Evolutionary conservation across 1,140 invertebrate genomes (phyloP).

Genomic region (Papilio xuthus): DNA sequence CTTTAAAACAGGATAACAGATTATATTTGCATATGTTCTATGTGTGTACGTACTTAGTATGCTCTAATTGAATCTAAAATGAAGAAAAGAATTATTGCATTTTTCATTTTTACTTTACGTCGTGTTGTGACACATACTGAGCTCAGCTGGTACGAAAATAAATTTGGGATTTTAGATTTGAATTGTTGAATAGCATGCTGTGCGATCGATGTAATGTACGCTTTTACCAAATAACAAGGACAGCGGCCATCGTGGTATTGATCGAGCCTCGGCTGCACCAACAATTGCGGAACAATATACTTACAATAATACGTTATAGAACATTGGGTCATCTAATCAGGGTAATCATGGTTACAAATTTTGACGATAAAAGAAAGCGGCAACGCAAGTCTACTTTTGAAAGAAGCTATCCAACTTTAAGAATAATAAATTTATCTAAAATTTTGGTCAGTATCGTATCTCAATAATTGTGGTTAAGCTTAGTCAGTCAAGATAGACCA

Average conservation of each 20-base stretch:
- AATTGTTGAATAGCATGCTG: background rate
- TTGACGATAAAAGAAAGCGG: background rate
- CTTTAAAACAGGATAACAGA: background rate
- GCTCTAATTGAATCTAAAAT: too few relatives aligned
- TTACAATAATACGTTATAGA: background rate
- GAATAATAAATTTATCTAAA: too few relatives aligned
- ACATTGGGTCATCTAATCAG: background rate
- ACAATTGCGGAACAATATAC: conserved; percentile 10
- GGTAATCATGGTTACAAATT: background rate
- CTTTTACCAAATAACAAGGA: conserved; percentile 19
- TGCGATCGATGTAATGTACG: conserved; percentile 4
- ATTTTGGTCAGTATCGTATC: too few relatives aligned
- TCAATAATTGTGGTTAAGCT: too few relatives aligned
- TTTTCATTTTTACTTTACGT: background rate
- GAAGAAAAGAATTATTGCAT: too few relatives aligned
- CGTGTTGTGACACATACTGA: background rate
- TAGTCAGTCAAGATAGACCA: too few relatives aligned
- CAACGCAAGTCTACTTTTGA: background rate
- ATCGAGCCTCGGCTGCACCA: conserved; percentile 4
- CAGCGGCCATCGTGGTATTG: conserved; percentile 20
- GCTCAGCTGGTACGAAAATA: background rate
- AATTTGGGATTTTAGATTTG: background rate
- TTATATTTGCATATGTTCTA: background rate
- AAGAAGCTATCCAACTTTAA: too few relatives aligned
- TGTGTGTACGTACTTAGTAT: background rate